These are phyloP conservation scores for Azorinus chamasolen DNA, from an alignment of 2,888 invertebrate species.

Conservation along the genomic window DNA sequence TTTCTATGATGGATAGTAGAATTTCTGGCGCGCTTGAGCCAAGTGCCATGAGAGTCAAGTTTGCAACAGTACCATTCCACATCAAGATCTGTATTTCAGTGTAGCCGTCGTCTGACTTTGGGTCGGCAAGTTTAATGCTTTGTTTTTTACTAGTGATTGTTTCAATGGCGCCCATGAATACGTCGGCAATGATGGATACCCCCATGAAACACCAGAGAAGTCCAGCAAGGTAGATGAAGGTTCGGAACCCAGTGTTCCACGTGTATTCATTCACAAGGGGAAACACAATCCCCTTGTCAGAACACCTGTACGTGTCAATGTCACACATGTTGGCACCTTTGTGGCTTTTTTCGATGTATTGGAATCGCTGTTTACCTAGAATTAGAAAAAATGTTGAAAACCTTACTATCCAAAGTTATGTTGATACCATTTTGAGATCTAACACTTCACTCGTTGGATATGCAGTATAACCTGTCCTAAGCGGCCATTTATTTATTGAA, in stretches of 20 bases:
- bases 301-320: conserved; percentile 74
- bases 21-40: conserved; percentile 89
- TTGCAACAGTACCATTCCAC: conserved; percentile 89
- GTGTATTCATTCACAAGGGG: conserved; percentile 87
- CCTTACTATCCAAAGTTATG: too few relatives aligned
- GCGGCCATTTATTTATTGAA: too few relatives aligned
- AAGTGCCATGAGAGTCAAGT: conserved; percentile 88
- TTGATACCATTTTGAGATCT: too few relatives aligned
- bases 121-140: conserved; percentile 84
- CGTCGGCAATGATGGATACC: conserved; percentile 89
- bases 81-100: conserved; percentile 87
- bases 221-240: conserved; percentile 87
- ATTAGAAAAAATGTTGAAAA: too few relatives aligned
- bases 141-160: conserved; percentile 88
- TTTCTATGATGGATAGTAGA: conserved; percentile 88
- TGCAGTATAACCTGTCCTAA: too few relatives aligned
- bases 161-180: conserved; percentile 89
- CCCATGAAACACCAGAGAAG: conserved; percentile 89
- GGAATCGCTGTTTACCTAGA: too few relatives aligned
- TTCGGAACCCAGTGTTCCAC: conserved; percentile 86
- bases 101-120: conserved; percentile 70
- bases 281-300: conserved; percentile 86
- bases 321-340: conserved; percentile 61
- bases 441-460: too few relatives aligned
- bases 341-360: neutral